Evolutionary conservation across 2,888 invertebrate species (phyloP), one percentile per base, ranked within the genome.

Genomic region (Himalopsyche japonica): DNA sequence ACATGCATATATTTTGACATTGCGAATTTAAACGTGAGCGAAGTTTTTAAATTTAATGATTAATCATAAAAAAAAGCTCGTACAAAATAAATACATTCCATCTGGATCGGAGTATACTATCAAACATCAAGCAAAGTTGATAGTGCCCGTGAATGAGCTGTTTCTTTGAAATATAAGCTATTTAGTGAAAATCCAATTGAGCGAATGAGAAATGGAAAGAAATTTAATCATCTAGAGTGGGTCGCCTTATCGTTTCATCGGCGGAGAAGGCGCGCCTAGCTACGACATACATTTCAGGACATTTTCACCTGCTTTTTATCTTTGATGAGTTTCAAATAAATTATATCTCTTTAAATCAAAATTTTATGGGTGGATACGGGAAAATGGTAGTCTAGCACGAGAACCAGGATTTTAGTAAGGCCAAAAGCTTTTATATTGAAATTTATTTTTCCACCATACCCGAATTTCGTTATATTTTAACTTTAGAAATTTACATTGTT

Each of bases 151-250:
- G 70, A 70, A 70, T 24, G 48, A 79, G 48, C 79, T 47, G 47
- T 79, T 70, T 30, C 79, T 79, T 82, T 76, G 43, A 81, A 81
- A 81, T 70, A 81, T 57, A 81, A 70, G 81, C 81, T 82, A 82
- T 82, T 76, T 76, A 82, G 76, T 82, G 82, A 82, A 82, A 82
- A 43, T 82, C 76, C 76, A 76, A 82, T 82, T 48, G 30, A 76
- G 82, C 70, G 70, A 70, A 70, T 70, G 70, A 70, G 70, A 34
- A 80, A 80, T 84, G 79, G 32, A 82, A 84, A 82, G 84, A 81
- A 84, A 82, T 84, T 84, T 84, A 84, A 84, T 84, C 84, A 79
- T 80, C 80, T 27, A 64, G 81, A 84, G 81, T 84, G 84, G 78
- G 30, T 57, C 34, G 18, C 76, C 79, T 84, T 82, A 84, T 82